Conservation (phyloP, 1,140 invertebrate species). For the Atta texana region DNA sequence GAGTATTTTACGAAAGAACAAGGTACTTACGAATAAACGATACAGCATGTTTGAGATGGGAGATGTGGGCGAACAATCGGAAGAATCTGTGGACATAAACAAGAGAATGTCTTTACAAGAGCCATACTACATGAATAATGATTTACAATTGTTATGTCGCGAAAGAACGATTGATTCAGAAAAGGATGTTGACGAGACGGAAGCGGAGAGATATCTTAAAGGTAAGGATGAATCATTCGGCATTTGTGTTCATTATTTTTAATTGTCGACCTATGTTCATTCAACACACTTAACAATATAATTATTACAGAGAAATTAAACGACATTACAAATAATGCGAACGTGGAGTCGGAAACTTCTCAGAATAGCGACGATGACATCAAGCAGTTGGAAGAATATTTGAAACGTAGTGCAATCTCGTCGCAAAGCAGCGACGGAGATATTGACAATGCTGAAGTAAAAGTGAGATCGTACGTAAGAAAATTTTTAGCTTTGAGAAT, state of each 20-base stretch:
- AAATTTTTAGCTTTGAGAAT: slow-evolving; percentile 88
- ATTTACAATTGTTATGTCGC: slow-evolving; percentile 82
- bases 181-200: slow-evolving; percentile 84
- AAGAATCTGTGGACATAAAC: slow-evolving; percentile 87
- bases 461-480: slow-evolving; percentile 90
- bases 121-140: slow-evolving; percentile 89
- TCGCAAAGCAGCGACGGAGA: slow-evolving; percentile 89
- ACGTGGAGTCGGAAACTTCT: slow-evolving; percentile 75
- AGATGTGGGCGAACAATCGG: slow-evolving; percentile 86
- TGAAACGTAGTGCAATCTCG: slow-evolving; percentile 90
- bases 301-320: slow-evolving; percentile 78
- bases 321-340: slow-evolving; percentile 73
- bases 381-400: slow-evolving; percentile 90
- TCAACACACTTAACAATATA: neutral
- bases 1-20: slow-evolving; percentile 90
- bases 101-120: slow-evolving; percentile 91
- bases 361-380: slow-evolving; percentile 88
- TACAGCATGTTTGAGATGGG: slow-evolving; percentile 93
- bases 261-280: neutral
- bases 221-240: slow-evolving; percentile 65
- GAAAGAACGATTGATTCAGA: slow-evolving; percentile 82
- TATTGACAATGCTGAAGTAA: slow-evolving; percentile 89
- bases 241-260: neutral
- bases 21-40: slow-evolving; percentile 88
- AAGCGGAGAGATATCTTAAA: slow-evolving; percentile 80